A percentile compares a stretch with the other conserved stretches of the same genome.
These are phyloP conservation scores for Spinibarbus caldwelli DNA, from an alignment of 2,797 vertebrate species.

Conservation along the genomic window DNA sequence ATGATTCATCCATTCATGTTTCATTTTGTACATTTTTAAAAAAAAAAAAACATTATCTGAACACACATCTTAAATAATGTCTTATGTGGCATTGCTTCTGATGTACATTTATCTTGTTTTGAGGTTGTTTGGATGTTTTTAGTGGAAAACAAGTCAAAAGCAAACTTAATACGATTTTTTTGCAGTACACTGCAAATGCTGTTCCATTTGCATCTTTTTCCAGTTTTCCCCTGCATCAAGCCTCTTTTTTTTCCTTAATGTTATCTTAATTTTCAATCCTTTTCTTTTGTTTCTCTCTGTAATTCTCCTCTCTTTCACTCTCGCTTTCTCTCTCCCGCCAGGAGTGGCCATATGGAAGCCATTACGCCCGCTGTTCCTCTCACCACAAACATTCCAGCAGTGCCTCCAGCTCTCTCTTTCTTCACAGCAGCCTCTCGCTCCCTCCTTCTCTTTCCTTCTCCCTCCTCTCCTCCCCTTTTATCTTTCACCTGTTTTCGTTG, in stretches of 20 bases:
- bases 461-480: slow-evolving; percentile 49
- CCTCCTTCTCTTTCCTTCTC: slow-evolving; percentile 22
- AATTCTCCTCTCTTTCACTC: slow-evolving; percentile 37
- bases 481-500: slow-evolving; percentile 53
- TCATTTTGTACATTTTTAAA: too few species aligned
- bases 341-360: slow-evolving; percentile 74
- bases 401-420: slow-evolving; percentile 74
- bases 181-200: neutral
- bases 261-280: slow-evolving; percentile 57
- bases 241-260: slow-evolving; percentile 23
- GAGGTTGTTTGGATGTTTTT: neutral
- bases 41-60: neutral
- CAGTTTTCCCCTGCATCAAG: slow-evolving; percentile 19
- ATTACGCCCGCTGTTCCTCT: slow-evolving; percentile 75
- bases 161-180: neutral
- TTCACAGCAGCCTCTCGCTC: slow-evolving; percentile 51
- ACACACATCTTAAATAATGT: neutral
- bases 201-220: slow-evolving; percentile 26
- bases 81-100: neutral
- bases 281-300: slow-evolving; percentile 52
- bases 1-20: too few species aligned
- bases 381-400: slow-evolving; percentile 76
- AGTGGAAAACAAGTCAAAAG: neutral
- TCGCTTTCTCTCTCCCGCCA: slow-evolving; percentile 42
- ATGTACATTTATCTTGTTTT: neutral